phyloP scores from a whole-genome alignment of 2,797 vertebrate species.

The Sebastes elongatus region DNA sequence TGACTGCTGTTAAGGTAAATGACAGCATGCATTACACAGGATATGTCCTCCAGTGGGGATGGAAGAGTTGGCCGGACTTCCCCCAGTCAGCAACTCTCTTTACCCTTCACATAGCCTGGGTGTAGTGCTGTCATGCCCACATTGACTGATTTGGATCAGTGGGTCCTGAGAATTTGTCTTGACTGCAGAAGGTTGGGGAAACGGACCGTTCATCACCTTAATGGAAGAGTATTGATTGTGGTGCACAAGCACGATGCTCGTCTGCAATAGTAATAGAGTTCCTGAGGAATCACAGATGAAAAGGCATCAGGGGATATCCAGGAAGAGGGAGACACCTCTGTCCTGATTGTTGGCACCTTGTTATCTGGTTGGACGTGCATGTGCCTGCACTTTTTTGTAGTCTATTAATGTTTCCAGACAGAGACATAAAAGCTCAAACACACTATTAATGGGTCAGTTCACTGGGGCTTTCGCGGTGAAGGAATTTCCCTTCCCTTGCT shows the following conservation, averaged over 20 bases:
- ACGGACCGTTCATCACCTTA: conserved; percentile 82
- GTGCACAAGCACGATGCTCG: conserved; percentile 65
- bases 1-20: conserved; percentile 3
- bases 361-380: conserved; percentile 28
- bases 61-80: conserved; percentile 14
- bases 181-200: conserved; percentile 74
- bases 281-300: conserved; percentile 73
- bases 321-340: conserved; percentile 38
- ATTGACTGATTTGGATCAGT: conserved; percentile 74
- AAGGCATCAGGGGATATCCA: conserved; percentile 63
- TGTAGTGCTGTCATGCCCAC: conserved; percentile 59
- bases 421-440: not conserved
- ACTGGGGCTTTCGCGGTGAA: no score
- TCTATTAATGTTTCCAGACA: not conserved
- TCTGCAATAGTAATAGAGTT: conserved; percentile 83
- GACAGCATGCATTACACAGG: not conserved
- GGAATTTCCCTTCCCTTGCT: no score
- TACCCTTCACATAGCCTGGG: conserved; percentile 38
- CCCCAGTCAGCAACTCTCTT: conserved; percentile 36
- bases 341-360: conserved; percentile 41
- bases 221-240: conserved; percentile 84
- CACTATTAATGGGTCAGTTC: not conserved
- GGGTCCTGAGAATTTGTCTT: conserved; percentile 73
- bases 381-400: not conserved
- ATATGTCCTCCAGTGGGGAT: not conserved